These are phyloP conservation scores for Plebejus melissa DNA, from an alignment of 2,888 invertebrate genomes.

Conservation along the genomic window DNA sequence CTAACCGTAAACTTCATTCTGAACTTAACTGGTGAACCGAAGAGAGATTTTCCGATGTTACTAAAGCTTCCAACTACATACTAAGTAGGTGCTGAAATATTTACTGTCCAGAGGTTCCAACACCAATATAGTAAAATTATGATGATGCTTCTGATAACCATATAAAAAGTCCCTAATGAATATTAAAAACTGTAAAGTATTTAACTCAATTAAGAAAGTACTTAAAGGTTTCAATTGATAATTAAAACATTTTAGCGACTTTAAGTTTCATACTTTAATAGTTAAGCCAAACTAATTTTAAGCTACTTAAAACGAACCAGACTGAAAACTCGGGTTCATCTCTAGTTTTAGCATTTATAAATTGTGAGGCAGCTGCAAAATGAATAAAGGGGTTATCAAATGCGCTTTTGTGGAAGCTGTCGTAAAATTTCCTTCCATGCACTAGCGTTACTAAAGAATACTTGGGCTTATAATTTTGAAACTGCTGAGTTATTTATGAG, in stretches of 20 bases:
- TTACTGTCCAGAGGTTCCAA: neutral
- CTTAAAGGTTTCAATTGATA: neutral
- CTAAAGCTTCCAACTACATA: neutral
- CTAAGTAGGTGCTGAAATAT: neutral
- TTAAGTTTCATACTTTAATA: constrained; percentile 10
- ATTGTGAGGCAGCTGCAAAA: constrained; percentile 28
- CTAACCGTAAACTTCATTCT: neutral
- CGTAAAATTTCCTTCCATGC: constrained; percentile 27
- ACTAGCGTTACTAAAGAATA: constrained; percentile 22
- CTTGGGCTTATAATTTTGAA: constrained; percentile 28
- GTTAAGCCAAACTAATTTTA: neutral
- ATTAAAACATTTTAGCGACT: neutral
- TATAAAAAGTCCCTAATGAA: neutral
- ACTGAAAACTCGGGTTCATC: constrained; percentile 1
- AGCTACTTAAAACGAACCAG: constrained; percentile 18
- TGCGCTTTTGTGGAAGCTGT: constrained; percentile 30
- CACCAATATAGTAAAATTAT: neutral
- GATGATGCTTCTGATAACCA: neutral
- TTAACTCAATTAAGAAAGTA: neutral
- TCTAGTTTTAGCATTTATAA: constrained; percentile 25
- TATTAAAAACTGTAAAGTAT: neutral
- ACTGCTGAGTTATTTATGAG: constrained; percentile 20
- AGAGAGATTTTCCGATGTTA: neutral
- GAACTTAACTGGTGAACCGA: neutral
- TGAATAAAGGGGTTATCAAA: constrained; percentile 31